Conservation (phyloP, 23 tunicate species). For the Trididemnum miniatum region DNA sequence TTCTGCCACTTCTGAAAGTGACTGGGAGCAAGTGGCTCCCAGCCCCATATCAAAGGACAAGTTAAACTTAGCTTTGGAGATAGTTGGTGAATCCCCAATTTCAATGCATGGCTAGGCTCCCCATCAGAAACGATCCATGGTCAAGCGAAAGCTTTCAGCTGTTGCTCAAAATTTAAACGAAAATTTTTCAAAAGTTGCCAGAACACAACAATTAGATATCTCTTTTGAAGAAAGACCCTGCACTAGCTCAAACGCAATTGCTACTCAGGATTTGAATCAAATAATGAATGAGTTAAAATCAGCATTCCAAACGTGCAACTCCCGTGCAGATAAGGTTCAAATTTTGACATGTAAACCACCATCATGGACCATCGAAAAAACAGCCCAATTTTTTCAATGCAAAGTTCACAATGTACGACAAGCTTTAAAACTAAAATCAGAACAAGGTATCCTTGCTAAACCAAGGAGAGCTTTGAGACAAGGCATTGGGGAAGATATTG, state of each 20-base stretch:
- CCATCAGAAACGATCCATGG: conserved; percentile 8
- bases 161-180: conserved; percentile 4
- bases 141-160: conserved; percentile 5
- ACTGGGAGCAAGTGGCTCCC: conserved; percentile 1
- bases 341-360: conserved; percentile 17
- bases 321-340: conserved; percentile 24
- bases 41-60: background rate
- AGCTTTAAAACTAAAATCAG: conserved; percentile 9
- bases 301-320: background rate
- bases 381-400: conserved; percentile 28
- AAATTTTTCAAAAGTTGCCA: conserved; percentile 35
- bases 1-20: conserved; percentile 9
- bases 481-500: conserved; percentile 25
- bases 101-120: conserved; percentile 22
- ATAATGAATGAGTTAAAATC: conserved; percentile 15
- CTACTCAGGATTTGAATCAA: conserved; percentile 18
- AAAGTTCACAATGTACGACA: conserved; percentile 20
- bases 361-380: conserved; percentile 18
- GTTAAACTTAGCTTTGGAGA: conserved; percentile 7
- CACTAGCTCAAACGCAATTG: conserved; percentile 26
- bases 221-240: conserved; percentile 13
- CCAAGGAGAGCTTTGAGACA: conserved; percentile 19
- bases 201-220: conserved; percentile 23
- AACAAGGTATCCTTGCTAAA: conserved; percentile 24
- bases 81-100: conserved; percentile 14